Conservation (phyloP, 1,140 invertebrate species). For the Zaprionus gabonicus region DNA sequence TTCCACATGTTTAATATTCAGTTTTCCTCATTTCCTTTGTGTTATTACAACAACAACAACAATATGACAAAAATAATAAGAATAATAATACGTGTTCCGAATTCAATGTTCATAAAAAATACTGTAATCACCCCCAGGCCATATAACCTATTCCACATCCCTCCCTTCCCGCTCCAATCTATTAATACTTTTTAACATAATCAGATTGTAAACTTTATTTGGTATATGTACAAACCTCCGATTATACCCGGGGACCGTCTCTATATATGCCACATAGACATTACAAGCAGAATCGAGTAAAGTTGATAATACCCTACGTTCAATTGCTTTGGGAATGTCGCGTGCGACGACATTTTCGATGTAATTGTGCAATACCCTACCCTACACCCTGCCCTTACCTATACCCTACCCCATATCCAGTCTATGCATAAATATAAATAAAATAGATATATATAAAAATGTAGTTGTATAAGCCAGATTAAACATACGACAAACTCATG, state of each 20-base stretch:
- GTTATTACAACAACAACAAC: constrained; percentile 13
- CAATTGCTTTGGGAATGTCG: constrained; percentile 67
- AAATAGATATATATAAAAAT: constrained; percentile 32
- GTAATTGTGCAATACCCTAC: constrained; percentile 44
- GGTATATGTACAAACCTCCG: constrained; percentile 45
- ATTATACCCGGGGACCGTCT: background rate
- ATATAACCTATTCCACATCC: background rate
- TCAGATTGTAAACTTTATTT: constrained; percentile 65
- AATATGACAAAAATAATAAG: constrained; percentile 33
- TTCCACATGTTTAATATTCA: constrained; percentile 40
- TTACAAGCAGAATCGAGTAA: constrained; percentile 43
- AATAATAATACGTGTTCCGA: constrained; percentile 40
- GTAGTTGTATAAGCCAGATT: constrained; percentile 60
- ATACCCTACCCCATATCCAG: background rate
- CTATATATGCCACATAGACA: constrained; percentile 61
- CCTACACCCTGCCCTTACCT: background rate
- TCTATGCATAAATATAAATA: constrained; percentile 34
- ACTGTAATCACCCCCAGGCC: background rate
- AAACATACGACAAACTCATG: constrained; percentile 43
- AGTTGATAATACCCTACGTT: constrained; percentile 9
- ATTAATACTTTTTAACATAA: constrained; percentile 20
- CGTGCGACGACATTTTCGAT: constrained; percentile 58
- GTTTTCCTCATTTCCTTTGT: constrained; percentile 23
- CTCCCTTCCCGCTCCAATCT: background rate
- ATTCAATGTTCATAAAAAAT: constrained; percentile 20